phyloP scores from a whole-genome alignment of 53 echinoderm and acorn worm species.

The Echinarachnius parma region DNA sequence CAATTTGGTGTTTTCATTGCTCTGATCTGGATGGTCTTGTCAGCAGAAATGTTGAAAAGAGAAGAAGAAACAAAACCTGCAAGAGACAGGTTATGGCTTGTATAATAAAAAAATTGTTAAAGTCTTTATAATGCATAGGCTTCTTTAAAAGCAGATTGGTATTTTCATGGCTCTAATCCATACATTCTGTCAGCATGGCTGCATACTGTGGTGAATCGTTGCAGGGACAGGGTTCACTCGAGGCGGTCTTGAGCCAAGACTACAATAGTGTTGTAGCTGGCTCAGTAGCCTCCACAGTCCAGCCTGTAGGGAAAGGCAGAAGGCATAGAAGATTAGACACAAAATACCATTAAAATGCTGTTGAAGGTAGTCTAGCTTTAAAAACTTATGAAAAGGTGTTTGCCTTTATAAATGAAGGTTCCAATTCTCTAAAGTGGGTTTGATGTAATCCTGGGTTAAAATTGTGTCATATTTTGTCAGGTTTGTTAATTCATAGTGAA shows the following conservation, averaged over 20 bases:
- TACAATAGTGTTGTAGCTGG: constrained; percentile 47
- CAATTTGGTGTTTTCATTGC: no score
- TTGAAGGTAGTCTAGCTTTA: background rate
- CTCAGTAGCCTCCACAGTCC: constrained; percentile 34
- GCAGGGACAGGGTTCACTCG: constrained; percentile 33
- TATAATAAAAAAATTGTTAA: no score
- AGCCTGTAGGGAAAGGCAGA: background rate
- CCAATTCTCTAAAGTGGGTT: background rate
- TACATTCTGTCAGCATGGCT: no score
- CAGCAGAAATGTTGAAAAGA: no score
- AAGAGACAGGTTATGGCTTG: no score
- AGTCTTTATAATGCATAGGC: no score
- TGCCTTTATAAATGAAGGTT: background rate
- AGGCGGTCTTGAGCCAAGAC: constrained; percentile 20
- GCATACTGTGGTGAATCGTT: constrained; percentile 33
- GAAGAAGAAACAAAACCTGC: no score
- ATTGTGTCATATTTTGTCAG: background rate
- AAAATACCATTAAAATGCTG: background rate
- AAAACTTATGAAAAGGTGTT: background rate
- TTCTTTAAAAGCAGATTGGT: no score
- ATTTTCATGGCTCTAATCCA: no score
- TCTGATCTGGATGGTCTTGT: no score
- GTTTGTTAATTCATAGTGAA: no score
- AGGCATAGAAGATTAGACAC: background rate
- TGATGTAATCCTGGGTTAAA: background rate